A percentile compares a stretch with the other conserved stretches of the same genome.
Conservation (phyloP, 2,888 invertebrate species). For the Chalcis sispes region DNA sequence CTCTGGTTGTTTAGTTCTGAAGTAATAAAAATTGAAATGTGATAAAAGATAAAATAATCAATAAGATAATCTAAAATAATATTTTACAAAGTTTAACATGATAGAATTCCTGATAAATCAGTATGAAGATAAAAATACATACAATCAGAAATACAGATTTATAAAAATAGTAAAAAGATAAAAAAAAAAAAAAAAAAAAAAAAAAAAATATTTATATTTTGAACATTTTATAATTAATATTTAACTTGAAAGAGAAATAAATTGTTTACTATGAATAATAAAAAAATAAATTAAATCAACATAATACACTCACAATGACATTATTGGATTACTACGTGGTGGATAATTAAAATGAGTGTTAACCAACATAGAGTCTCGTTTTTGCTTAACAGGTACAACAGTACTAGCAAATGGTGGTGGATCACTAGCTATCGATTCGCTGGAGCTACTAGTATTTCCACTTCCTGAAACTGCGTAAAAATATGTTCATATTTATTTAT, state of each 20-base stretch:
- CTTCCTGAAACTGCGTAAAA: constrained; percentile 66
- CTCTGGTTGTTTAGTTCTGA: too few species aligned
- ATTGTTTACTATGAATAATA: not conserved
- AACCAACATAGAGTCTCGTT: constrained; percentile 77
- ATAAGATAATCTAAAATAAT: too few species aligned
- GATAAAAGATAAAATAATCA: too few species aligned
- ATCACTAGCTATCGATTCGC: constrained; percentile 87
- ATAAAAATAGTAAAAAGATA: too few species aligned
- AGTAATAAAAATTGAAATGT: too few species aligned
- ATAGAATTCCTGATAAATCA: too few species aligned
- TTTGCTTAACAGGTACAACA: constrained; percentile 77
- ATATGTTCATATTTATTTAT: constrained; percentile 5
- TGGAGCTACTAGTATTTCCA: constrained; percentile 85
- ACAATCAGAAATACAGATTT: too few species aligned
- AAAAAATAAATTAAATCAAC: constrained; percentile 10
- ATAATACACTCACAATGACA: constrained; percentile 76
- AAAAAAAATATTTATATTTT: too few species aligned
- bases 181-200: too few species aligned
- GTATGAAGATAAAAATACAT: too few species aligned
- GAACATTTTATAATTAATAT: too few species aligned
- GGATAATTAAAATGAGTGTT: constrained; percentile 76
- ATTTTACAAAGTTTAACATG: too few species aligned
- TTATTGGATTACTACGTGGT: constrained; percentile 72
- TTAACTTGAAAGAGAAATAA: not conserved
- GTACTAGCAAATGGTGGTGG: constrained; percentile 67